A percentile compares a stretch with the other conserved stretches of the same genome.
phyloP scores from a whole-genome alignment of 2,113 vertebrate species.

The Pomatorhinus ruficollis region DNA sequence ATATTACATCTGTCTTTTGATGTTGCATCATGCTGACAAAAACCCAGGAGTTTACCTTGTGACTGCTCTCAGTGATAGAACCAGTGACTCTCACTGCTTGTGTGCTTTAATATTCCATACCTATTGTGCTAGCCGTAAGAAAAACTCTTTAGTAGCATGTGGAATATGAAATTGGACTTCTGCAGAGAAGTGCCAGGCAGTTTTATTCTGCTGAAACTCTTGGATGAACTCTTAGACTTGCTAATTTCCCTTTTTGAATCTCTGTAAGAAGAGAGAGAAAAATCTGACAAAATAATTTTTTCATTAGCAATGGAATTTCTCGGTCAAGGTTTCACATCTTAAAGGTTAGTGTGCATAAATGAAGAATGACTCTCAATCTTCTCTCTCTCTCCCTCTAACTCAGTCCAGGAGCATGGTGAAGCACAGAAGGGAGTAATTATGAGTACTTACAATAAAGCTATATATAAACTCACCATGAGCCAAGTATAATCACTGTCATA shows the following conservation, averaged over 20 bases:
- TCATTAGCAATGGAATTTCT: not conserved
- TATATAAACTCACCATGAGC: constrained; percentile 65
- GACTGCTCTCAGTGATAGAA: not conserved
- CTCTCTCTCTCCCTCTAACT: not conserved
- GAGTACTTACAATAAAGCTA: constrained; percentile 60
- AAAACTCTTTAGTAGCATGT: not conserved
- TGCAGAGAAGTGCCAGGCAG: not conserved
- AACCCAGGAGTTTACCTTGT: not conserved
- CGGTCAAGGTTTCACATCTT: not conserved
- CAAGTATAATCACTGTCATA: constrained; percentile 60
- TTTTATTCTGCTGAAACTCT: not conserved
- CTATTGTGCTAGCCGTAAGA: not conserved
- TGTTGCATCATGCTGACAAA: not conserved
- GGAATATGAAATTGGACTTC: not conserved
- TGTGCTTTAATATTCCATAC: not conserved
- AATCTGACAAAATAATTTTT: not conserved
- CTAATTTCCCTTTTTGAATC: not conserved
- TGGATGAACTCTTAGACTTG: not conserved
- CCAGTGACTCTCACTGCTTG: not conserved
- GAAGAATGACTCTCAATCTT: not conserved
- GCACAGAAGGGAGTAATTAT: constrained; percentile 68
- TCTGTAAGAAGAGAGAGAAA: not conserved
- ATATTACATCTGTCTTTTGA: not conserved
- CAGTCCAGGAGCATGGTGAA: constrained; percentile 70
- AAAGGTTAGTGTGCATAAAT: not conserved